These are phyloP conservation scores for Mycalesis mineus DNA, from an alignment of 2,888 invertebrate genomes.

Conservation along the genomic window DNA sequence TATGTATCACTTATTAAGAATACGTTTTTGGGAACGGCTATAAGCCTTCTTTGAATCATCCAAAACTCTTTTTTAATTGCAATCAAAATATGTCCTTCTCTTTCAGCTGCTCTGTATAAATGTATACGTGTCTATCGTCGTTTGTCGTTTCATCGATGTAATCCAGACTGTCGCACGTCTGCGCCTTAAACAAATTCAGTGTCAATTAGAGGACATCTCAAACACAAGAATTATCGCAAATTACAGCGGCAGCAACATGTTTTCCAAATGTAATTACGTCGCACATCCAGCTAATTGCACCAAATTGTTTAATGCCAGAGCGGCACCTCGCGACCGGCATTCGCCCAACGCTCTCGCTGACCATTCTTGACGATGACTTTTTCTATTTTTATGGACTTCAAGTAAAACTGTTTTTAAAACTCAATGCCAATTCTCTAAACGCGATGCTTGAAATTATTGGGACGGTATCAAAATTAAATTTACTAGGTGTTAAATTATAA, in stretches of 20 bases:
- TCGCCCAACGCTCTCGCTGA: conserved; percentile 32
- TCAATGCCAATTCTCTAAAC: too few species aligned
- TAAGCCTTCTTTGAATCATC: too few species aligned
- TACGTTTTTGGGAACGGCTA: too few species aligned
- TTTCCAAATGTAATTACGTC: conserved; percentile 70
- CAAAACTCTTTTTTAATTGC: too few species aligned
- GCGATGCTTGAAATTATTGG: too few species aligned
- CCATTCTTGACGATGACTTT: conserved; percentile 15
- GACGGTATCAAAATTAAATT: too few species aligned
- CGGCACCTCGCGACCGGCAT: conserved; percentile 57
- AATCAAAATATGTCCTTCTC: too few species aligned
- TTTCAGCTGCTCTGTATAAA: too few species aligned
- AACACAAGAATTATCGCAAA: conserved; percentile 60
- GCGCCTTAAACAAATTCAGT: conserved; percentile 46
- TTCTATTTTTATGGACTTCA: not conserved
- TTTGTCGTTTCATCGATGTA: too few species aligned
- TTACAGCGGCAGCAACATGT: conserved; percentile 60
- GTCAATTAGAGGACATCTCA: conserved; percentile 53
- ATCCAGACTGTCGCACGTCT: not conserved
- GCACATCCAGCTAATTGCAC: conserved; percentile 78
- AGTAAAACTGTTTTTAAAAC: not conserved
- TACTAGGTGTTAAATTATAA: too few species aligned
- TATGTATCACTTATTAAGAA: too few species aligned
- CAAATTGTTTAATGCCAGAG: conserved; percentile 75
- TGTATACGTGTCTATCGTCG: too few species aligned